Evolutionary conservation across 2,113 vertebrate genomes (phyloP).

Genomic region (Cololabis saira): DNA sequence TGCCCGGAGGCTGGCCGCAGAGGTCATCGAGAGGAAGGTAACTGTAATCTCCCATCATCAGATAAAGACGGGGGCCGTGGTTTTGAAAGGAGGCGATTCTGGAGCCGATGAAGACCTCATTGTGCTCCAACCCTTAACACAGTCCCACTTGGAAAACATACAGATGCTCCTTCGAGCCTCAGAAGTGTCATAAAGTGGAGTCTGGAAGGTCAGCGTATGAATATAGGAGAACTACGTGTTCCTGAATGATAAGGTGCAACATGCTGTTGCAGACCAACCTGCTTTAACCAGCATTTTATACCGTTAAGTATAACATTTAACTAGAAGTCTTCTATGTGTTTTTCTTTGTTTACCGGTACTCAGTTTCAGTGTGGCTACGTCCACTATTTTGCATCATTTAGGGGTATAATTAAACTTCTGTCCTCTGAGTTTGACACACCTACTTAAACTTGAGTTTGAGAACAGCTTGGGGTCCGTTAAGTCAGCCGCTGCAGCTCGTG

Average conservation of each 20-base stretch:
- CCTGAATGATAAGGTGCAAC: background rate
- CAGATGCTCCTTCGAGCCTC: background rate
- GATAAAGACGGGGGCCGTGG: background rate
- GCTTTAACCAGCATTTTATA: background rate
- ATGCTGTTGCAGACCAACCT: too few relatives aligned
- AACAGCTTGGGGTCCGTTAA: background rate
- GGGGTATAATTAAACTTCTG: too few relatives aligned
- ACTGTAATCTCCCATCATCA: background rate
- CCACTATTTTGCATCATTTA: background rate
- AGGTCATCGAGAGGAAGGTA: conserved; percentile 81
- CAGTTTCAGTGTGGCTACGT: background rate
- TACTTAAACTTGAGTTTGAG: background rate
- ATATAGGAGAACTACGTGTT: conserved; percentile 12
- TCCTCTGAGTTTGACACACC: background rate
- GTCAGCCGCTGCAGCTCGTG: background rate
- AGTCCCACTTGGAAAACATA: conserved; percentile 36
- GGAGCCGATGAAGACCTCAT: too few relatives aligned
- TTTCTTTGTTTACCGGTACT: too few relatives aligned
- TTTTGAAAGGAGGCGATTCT: too few relatives aligned
- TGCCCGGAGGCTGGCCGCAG: conserved; percentile 70
- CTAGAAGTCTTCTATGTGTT: too few relatives aligned
- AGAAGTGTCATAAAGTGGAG: conserved; percentile 13
- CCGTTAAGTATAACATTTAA: too few relatives aligned
- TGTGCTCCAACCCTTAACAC: background rate
- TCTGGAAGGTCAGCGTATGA: conserved; percentile 32